Percentiles rank a stretch among this genome's conserved stretches.
These are phyloP conservation scores for Tangara arthus DNA, from an alignment of 2,797 vertebrate species.

Conservation along the genomic window DNA sequence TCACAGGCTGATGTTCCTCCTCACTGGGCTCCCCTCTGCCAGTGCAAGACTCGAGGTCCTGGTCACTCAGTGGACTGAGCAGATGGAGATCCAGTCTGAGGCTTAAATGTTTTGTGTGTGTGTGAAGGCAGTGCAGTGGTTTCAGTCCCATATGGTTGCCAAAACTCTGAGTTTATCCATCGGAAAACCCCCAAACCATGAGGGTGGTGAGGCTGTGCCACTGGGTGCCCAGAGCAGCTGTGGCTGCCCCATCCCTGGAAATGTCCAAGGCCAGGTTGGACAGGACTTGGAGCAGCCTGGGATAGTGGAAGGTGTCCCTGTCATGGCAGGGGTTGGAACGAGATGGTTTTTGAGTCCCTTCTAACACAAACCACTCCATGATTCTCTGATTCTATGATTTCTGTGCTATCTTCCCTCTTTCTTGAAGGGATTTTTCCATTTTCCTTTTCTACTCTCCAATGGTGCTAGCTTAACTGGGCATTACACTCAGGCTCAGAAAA, in stretches of 20 bases:
- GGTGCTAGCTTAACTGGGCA: background rate
- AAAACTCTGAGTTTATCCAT: background rate
- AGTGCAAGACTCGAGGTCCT: background rate
- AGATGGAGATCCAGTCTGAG: background rate
- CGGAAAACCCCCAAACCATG: background rate
- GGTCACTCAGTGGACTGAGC: fast-evolving
- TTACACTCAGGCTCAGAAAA: background rate
- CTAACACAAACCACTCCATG: background rate
- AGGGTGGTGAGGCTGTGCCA: background rate
- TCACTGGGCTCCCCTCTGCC: background rate
- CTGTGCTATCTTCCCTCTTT: background rate
- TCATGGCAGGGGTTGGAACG: fast-evolving
- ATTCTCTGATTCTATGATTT: background rate
- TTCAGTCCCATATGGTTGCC: background rate
- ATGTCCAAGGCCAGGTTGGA: background rate
- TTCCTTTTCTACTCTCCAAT: background rate
- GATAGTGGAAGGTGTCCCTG: background rate
- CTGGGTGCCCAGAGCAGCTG: background rate
- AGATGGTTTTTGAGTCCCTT: background rate
- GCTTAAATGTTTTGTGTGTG: background rate
- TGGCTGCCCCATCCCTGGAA: background rate
- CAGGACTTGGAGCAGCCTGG: fast-evolving
- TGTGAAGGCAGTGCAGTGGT: background rate
- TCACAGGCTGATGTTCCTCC: background rate
- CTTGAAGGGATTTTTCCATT: background rate